Evolutionary conservation across 2,113 vertebrate genomes (phyloP).

Genomic region (Lepidothrix coronata): DNA sequence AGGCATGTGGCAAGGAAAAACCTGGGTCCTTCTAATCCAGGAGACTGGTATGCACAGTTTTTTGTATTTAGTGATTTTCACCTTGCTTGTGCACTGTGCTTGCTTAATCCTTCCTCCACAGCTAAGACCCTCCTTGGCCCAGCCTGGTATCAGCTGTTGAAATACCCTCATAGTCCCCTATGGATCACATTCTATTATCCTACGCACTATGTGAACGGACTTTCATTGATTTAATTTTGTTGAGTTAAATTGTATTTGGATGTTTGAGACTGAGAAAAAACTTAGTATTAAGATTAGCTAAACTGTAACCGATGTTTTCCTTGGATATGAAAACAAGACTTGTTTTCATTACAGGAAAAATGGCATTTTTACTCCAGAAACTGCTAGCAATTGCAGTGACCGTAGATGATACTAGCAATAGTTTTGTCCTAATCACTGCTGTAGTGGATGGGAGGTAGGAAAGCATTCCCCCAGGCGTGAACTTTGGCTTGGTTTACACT

Average conservation of each 20-base stretch:
- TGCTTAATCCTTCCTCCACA: background rate
- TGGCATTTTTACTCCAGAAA: background rate
- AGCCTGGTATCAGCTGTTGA: background rate
- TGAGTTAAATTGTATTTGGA: background rate
- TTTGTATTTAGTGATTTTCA: background rate
- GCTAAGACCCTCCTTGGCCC: background rate
- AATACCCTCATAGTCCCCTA: background rate
- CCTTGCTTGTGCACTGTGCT: background rate
- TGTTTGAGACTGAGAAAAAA: background rate
- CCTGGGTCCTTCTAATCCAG: background rate
- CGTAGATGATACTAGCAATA: background rate
- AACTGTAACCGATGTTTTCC: background rate
- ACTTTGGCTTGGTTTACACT: slow-evolving; percentile 40
- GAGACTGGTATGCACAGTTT: accelerated
- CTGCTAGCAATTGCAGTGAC: background rate
- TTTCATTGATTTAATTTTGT: background rate
- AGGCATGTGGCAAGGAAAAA: background rate
- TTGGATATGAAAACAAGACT: background rate
- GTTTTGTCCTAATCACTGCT: background rate
- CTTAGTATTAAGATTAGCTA: background rate
- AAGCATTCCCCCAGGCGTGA: slow-evolving; percentile 6
- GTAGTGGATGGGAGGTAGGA: background rate
- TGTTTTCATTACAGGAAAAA: background rate
- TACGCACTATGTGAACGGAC: background rate
- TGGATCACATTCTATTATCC: background rate